phyloP scores from a whole-genome alignment of 2,797 vertebrate species.

The Agapornis canus region DNA sequence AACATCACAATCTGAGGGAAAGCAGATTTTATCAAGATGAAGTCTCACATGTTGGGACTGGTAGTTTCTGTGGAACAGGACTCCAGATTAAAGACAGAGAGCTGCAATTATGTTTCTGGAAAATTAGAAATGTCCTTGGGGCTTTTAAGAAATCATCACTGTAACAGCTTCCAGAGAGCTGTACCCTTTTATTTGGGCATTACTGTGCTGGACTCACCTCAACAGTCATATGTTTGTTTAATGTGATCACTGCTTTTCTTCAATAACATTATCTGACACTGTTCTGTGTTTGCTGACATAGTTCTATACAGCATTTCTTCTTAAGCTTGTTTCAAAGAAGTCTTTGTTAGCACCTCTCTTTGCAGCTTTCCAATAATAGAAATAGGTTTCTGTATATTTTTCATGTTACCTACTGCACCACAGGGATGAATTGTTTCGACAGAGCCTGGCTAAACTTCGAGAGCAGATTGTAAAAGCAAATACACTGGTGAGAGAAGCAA shows the following conservation, averaged over 20 bases:
- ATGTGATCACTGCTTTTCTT: not conserved
- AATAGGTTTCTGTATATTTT: constrained; percentile 53
- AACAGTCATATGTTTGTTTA: not conserved
- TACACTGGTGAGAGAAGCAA: constrained; percentile 94
- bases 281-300: not conserved
- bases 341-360: not conserved
- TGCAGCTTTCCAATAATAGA: constrained; percentile 61
- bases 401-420: constrained; percentile 36
- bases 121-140: not conserved
- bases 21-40: constrained; percentile 12
- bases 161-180: not conserved
- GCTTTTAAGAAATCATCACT: not conserved
- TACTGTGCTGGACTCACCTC: not conserved
- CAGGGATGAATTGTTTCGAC: constrained; percentile 96
- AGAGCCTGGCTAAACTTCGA: constrained; percentile 92
- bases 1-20: not conserved
- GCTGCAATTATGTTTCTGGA: constrained; percentile 10
- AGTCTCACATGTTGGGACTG: not conserved
- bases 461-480: constrained; percentile 97
- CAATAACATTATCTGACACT: not conserved
- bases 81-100: constrained; percentile 5
- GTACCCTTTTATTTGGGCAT: not conserved
- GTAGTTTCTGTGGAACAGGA: not conserved
- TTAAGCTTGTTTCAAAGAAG: not conserved
- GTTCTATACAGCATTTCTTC: not conserved